These are phyloP conservation scores for Schlechtendalia chinensis DNA, from an alignment of 1,140 invertebrate species.

Conservation along the genomic window DNA sequence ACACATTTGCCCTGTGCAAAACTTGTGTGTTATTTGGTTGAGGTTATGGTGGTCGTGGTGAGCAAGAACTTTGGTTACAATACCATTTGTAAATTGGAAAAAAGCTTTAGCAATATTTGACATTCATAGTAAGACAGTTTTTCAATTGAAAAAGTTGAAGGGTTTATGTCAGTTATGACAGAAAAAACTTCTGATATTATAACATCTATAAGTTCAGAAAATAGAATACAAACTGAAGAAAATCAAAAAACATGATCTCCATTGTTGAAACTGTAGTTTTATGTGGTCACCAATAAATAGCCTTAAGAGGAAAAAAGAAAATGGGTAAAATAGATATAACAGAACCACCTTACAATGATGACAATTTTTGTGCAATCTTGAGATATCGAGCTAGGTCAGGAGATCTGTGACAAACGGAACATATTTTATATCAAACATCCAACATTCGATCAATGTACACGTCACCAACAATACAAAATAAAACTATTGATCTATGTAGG, in stretches of 20 bases:
- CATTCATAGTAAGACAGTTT: not conserved
- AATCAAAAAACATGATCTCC: not conserved
- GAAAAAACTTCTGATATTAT: not conserved
- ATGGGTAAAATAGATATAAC: not conserved
- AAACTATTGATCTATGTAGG: conserved; percentile 3
- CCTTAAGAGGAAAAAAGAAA: conserved; percentile 1
- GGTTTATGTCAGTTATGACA: not conserved
- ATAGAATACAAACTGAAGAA: not conserved
- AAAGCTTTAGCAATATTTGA: not conserved
- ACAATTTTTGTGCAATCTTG: not conserved
- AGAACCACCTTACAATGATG: too few species aligned
- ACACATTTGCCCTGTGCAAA: not conserved
- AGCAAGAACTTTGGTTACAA: not conserved
- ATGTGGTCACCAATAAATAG: conserved; percentile 5
- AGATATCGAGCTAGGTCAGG: not conserved
- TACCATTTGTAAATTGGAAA: conserved; percentile 7
- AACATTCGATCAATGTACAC: not conserved
- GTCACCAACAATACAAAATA: not conserved
- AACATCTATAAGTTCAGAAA: conserved; percentile 15
- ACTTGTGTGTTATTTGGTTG: not conserved
- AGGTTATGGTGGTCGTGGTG: not conserved
- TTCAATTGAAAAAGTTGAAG: conserved; percentile 6
- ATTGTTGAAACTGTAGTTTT: not conserved
- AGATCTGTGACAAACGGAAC: not conserved
- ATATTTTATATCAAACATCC: conserved; percentile 2